Evolutionary conservation across 2,888 invertebrate genomes (phyloP).

Genomic region (Chymomyza amoena): DNA sequence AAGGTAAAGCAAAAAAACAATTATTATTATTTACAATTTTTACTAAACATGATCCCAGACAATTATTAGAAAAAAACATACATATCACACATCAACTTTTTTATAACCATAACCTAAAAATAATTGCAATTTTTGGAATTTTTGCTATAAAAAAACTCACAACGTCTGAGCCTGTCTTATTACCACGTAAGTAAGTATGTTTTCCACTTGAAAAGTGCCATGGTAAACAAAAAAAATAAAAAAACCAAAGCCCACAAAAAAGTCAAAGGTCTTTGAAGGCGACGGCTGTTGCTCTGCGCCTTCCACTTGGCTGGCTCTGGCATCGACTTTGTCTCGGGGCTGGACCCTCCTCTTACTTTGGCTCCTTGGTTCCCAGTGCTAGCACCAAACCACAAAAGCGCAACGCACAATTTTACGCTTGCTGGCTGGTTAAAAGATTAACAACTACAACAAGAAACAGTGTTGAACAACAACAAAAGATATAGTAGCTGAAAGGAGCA

Average conservation of each 20-base stretch:
- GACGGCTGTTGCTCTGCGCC: conserved; percentile 18
- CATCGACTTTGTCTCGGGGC: conserved; percentile 21
- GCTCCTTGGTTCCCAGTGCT: conserved; percentile 10
- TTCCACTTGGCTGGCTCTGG: conserved; percentile 30
- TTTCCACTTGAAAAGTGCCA: conserved; percentile 74
- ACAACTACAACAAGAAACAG: conserved; percentile 23
- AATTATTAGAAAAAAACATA: no score
- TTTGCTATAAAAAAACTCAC: background rate
- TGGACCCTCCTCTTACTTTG: background rate
- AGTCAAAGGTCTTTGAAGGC: conserved; percentile 39
- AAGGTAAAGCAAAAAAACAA: no score
- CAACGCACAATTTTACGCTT: conserved; percentile 52
- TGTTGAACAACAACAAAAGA: background rate
- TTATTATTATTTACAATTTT: no score
- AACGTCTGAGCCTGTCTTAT: conserved; percentile 28
- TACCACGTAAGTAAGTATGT: conserved; percentile 65
- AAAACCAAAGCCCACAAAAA: background rate
- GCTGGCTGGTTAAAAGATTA: conserved; percentile 49
- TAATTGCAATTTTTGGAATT: background rate
- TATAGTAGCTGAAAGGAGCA: background rate
- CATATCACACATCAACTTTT: no score
- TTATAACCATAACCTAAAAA: no score
- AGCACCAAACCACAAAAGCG: conserved; percentile 38
- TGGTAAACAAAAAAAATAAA: conserved; percentile 36
- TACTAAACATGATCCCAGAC: no score